Conservation (phyloP, 2,888 invertebrate genomes). For the Trissolcus brochymenae region DNA sequence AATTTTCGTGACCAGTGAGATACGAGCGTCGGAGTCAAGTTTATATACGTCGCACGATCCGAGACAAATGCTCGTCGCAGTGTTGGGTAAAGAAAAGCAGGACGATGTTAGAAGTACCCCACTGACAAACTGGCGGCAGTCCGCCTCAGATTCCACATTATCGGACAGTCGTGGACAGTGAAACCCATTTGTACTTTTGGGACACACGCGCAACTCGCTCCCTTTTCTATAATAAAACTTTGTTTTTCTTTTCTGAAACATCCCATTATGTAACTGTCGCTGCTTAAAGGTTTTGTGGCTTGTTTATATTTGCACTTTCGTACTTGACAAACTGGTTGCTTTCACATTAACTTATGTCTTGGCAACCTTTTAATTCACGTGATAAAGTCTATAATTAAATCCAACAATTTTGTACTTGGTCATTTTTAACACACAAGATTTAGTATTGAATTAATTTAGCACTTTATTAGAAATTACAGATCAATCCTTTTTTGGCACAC, state of each 20-base stretch:
- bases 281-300: not conserved
- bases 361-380: not conserved
- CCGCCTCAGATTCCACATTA: conserved; percentile 72
- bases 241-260: conserved; percentile 50
- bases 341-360: not conserved
- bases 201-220: conserved; percentile 36
- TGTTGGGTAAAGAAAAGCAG: conserved; percentile 34
- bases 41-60: conserved; percentile 66
- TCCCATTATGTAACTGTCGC: conserved; percentile 22
- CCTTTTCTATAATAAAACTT: conserved; percentile 34
- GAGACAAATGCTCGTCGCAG: conserved; percentile 68
- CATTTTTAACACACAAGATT: too few relatives aligned
- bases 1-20: conserved; percentile 31
- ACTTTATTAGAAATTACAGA: too few relatives aligned
- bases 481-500: too few relatives aligned
- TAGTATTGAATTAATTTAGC: too few relatives aligned
- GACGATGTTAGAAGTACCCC: conserved; percentile 65
- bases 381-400: too few relatives aligned
- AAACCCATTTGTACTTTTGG: conserved; percentile 70
- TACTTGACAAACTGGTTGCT: conserved; percentile 7
- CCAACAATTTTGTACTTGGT: too few relatives aligned
- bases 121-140: conserved; percentile 73
- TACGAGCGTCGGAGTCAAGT: conserved; percentile 61
- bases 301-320: not conserved
- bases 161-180: conserved; percentile 72